Evolutionary conservation across 2,888 invertebrate genomes (phyloP), one percentile per base, ranked within the genome.

Genomic region (Operophtera brumata): DNA sequence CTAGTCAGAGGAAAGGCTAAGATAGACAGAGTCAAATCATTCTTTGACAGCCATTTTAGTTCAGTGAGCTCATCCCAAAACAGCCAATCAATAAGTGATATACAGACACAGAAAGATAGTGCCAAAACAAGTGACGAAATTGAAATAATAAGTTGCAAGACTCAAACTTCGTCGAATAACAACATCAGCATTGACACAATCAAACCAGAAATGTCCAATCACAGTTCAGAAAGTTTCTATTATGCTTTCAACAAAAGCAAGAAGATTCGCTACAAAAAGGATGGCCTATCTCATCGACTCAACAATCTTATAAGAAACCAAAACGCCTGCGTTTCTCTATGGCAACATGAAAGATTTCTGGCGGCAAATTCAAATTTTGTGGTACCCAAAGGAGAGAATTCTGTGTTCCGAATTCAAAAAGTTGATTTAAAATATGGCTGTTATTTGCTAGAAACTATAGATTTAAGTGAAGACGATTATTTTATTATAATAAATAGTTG

Each of bases 281-380:
- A 84, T 61, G 91, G 91, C 1, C 57, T 91, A 30, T 89, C 91
- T 25, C 71, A 75, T 57, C 76, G 90, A 34, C 66, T 92, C 13
- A 80, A 85, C 63, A 72, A 65, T 35, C 69, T 90, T 9, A 62
- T 92, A 57, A 86, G 85, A 73, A 87, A 88, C 70, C 89, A 90
- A 69, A 86, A 77, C 50, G 81, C 86, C 0, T 82, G 77, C 57
- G 57, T 86, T 47, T 84, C 85, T 28, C 76, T 92, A 47, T 92
- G 92, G 92, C 84, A 90, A 71, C 91, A 92, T 65, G 92, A 92
- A 69, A 73, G 79, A 54, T 91, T 79, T 73, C 72, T 90, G 59
- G 91, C 90, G 1, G 79, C 73, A 61, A 82, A 80, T 67, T 83
- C 89, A 8, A 84, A 79, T 62, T 86, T 89, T 64, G 61, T 84